Conservation (phyloP, 2,113 vertebrate genomes). For the Anas platyrhynchos region DNA sequence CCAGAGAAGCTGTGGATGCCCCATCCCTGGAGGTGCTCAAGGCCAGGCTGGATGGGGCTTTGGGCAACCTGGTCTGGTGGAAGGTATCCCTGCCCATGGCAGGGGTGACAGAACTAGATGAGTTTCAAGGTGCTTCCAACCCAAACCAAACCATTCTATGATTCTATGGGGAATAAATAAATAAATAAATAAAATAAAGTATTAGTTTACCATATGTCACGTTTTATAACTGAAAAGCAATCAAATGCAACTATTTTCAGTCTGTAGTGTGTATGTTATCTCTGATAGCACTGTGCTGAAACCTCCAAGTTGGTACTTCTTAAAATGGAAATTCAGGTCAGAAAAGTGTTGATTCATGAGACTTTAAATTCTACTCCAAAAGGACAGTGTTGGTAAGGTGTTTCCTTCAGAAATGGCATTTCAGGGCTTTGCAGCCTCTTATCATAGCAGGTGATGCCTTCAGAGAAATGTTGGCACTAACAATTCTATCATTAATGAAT, state of each 20-base stretch:
- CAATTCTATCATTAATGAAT: not conserved
- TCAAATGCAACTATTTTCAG: not conserved
- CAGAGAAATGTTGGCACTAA: not conserved
- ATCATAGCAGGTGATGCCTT: not conserved
- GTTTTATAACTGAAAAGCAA: not conserved
- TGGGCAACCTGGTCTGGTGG: too few species aligned
- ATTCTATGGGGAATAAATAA: too few species aligned
- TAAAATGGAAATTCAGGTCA: not conserved
- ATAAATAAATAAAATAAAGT: too few species aligned
- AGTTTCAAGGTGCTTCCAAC: too few species aligned
- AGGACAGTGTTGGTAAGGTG: not conserved
- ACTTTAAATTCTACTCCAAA: not conserved
- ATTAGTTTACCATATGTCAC: not conserved
- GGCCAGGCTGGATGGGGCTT: too few species aligned
- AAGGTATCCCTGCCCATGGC: too few species aligned
- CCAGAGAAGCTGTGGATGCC: too few species aligned
- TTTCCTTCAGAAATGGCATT: not conserved
- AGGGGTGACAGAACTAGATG: too few species aligned
- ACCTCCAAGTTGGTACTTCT: not conserved
- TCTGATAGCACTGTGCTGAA: not conserved
- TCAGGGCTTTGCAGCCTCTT: not conserved
- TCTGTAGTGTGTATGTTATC: not conserved
- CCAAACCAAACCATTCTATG: too few species aligned
- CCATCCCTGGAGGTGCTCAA: too few species aligned
- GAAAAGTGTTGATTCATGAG: not conserved